A percentile compares a stretch with the other conserved stretches of the same genome.
These are phyloP conservation scores for Ceyx cyanopectus DNA, from an alignment of 2,113 vertebrate species.

Conservation along the genomic window DNA sequence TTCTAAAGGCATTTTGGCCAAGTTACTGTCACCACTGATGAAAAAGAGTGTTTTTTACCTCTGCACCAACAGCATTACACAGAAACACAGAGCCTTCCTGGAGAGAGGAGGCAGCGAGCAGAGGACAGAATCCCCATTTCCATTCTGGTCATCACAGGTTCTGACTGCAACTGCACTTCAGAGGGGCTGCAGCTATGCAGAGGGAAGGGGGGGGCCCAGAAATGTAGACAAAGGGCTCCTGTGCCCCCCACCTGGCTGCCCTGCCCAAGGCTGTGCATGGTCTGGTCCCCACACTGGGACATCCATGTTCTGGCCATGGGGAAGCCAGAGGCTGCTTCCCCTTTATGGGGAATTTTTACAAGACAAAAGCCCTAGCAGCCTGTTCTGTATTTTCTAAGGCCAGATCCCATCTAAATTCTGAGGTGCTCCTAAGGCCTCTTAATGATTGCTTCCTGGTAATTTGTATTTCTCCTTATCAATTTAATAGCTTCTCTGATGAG, in stretches of 20 bases:
- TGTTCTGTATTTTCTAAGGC: background rate
- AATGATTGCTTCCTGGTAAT: slow-evolving; percentile 43
- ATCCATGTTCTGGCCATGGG: background rate
- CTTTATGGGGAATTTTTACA: slow-evolving; percentile 36
- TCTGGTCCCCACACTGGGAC: background rate
- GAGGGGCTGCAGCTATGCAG: background rate
- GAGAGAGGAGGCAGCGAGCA: background rate
- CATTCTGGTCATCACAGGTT: background rate
- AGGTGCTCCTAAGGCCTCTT: slow-evolving; percentile 24
- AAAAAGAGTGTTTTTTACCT: background rate
- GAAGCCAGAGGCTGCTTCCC: background rate
- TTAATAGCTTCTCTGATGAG: slow-evolving; percentile 24
- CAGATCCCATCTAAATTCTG: background rate
- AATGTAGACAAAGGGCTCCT: fast-evolving
- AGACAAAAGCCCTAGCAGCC: background rate
- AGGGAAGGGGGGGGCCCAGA: fast-evolving
- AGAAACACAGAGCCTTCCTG: background rate
- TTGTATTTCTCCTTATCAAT: slow-evolving; percentile 50
- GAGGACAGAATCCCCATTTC: background rate
- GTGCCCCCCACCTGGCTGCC: background rate
- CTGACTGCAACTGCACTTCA: background rate
- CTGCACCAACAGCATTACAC: fast-evolving
- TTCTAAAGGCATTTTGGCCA: background rate
- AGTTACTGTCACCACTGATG: background rate
- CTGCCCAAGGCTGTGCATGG: background rate